A percentile compares a stretch with the other conserved stretches of the same genome.
These are phyloP conservation scores for Acrobasis repandana DNA, from an alignment of 2,888 invertebrate genomes.

Conservation along the genomic window DNA sequence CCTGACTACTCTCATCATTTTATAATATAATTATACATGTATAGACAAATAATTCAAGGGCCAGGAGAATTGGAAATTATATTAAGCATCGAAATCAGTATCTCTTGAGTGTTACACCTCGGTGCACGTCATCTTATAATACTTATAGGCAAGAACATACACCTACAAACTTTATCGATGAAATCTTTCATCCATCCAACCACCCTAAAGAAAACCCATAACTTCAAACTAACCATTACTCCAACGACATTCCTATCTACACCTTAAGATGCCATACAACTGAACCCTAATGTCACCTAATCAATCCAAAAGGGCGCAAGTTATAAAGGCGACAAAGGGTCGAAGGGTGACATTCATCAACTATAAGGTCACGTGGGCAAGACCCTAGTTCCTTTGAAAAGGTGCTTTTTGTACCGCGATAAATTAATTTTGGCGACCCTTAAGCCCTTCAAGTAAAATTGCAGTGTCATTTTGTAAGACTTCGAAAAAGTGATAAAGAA, in stretches of 20 bases:
- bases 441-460: slow-evolving; percentile 37
- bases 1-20: too few relatives aligned
- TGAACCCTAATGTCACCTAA: slow-evolving; percentile 74
- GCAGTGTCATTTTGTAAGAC: slow-evolving; percentile 25
- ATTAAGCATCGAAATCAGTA: too few relatives aligned
- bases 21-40: too few relatives aligned
- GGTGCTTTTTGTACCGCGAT: slow-evolving; percentile 61
- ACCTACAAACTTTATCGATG: not conserved
- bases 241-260: slow-evolving; percentile 21
- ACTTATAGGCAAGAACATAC: too few relatives aligned
- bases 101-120: too few relatives aligned
- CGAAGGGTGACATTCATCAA: slow-evolving; percentile 69
- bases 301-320: slow-evolving; percentile 70
- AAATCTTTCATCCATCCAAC: not conserved
- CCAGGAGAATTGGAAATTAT: too few relatives aligned
- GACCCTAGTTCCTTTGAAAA: slow-evolving; percentile 61
- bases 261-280: slow-evolving; percentile 63
- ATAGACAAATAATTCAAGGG: too few relatives aligned
- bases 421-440: slow-evolving; percentile 60
- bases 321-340: slow-evolving; percentile 64
- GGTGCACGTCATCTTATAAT: too few relatives aligned
- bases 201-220: slow-evolving; percentile 14
- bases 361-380: slow-evolving; percentile 52
- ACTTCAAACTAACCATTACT: slow-evolving; percentile 25
- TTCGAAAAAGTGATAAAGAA: not conserved